Conservation (phyloP, 1,140 invertebrate genomes). For the Penaeus indicus region DNA sequence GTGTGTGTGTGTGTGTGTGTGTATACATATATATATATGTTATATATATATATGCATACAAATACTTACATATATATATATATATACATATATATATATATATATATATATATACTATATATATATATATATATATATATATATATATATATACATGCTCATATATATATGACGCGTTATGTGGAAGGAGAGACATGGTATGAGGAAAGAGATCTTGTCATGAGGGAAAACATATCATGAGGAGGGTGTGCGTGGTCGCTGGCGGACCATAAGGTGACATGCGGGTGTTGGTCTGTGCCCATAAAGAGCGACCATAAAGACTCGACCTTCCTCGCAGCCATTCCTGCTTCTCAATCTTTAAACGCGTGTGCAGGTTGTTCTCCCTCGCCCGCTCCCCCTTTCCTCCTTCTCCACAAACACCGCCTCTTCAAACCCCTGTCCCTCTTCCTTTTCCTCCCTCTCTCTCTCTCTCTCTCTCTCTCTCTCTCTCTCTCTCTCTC, state of each 20-base stretch:
- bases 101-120: conserved; percentile 7
- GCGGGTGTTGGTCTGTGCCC: conserved; percentile 21
- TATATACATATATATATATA: not conserved
- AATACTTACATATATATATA: not conserved
- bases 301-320: conserved; percentile 44
- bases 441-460: not conserved
- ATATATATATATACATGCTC: no score
- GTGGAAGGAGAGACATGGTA: not conserved
- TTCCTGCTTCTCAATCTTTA: conserved; percentile 45
- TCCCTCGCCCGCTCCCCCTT: not conserved
- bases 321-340: conserved; percentile 32
- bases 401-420: not conserved
- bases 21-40: no score
- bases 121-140: conserved; percentile 2
- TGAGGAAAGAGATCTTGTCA: not conserved
- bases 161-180: no score
- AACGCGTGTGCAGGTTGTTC: conserved; percentile 5
- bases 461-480: not conserved
- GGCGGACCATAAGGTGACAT: not conserved
- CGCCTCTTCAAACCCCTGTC: not conserved
- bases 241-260: not conserved
- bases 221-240: no score
- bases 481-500: not conserved
- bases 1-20: no score
- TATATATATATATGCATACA: no score